A percentile compares a stretch with the other conserved stretches of the same genome.
Conservation (phyloP, 2,888 invertebrate species). For the Holacanthella duospinosa region DNA sequence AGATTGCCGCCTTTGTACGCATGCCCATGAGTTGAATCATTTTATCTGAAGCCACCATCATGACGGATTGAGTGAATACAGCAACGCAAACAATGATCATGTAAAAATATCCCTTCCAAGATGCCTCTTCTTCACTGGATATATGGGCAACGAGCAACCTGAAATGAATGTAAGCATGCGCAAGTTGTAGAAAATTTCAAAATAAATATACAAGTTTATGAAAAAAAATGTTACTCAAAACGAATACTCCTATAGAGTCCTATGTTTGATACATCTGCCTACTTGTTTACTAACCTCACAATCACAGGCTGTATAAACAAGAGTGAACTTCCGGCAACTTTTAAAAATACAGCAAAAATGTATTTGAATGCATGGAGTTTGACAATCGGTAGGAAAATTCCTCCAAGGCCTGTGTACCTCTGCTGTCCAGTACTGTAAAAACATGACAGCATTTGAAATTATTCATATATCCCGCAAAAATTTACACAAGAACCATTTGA, state of each 20-base stretch:
- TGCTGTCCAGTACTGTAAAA: slow-evolving; percentile 1
- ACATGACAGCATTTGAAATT: no score
- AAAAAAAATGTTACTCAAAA: background rate
- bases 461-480: no score
- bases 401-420: no score
- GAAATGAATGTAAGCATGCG: no score
- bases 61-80: slow-evolving; percentile 45
- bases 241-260: slow-evolving; percentile 15
- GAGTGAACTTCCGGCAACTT: slow-evolving; percentile 43
- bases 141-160: slow-evolving; percentile 34
- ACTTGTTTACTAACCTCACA: no score
- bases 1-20: slow-evolving; percentile 44
- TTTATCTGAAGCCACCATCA: slow-evolving; percentile 47
- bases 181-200: no score
- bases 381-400: slow-evolving; percentile 42
- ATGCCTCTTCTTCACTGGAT: slow-evolving; percentile 25
- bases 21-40: slow-evolving; percentile 45
- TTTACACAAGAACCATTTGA: no score
- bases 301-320: slow-evolving; percentile 47
- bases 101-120: slow-evolving; percentile 47
- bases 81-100: no score
- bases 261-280: no score
- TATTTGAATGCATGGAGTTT: slow-evolving; percentile 45
- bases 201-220: background rate
- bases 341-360: slow-evolving; percentile 43